Evolutionary conservation across 1,140 invertebrate genomes (phyloP).

Genomic region (Anastrepha ludens): DNA sequence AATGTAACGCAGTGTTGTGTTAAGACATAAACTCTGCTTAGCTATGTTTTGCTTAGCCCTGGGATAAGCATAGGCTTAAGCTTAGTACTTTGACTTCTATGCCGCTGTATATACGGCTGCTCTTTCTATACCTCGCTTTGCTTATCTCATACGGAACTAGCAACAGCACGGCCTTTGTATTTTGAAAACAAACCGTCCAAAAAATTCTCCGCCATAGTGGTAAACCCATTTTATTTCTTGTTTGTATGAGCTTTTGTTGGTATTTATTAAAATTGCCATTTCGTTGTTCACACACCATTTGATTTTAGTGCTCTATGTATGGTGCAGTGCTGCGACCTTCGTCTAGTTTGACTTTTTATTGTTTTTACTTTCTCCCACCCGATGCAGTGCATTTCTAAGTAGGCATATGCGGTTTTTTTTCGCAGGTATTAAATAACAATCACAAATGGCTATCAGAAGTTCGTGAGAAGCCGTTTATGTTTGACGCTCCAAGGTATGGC

Average conservation of each 20-base stretch:
- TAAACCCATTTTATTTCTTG: background rate
- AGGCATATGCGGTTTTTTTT: too few relatives aligned
- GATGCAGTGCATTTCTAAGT: too few relatives aligned
- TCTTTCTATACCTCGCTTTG: background rate
- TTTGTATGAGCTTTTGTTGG: background rate
- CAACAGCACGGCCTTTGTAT: background rate
- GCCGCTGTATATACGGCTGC: background rate
- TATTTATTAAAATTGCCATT: slow-evolving; percentile 13
- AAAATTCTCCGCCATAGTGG: background rate
- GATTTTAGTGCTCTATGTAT: background rate
- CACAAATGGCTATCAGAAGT: too few relatives aligned
- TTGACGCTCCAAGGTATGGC: too few relatives aligned
- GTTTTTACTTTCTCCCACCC: too few relatives aligned
- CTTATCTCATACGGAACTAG: background rate
- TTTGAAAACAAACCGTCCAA: background rate
- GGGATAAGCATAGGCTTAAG: slow-evolving; percentile 29
- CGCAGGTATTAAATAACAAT: too few relatives aligned
- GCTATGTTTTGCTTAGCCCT: background rate
- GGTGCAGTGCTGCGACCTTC: too few relatives aligned
- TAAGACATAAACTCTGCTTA: slow-evolving; percentile 17
- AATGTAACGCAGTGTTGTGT: background rate
- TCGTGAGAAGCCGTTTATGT: too few relatives aligned
- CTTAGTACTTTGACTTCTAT: slow-evolving; percentile 4
- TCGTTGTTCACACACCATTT: slow-evolving; percentile 2
- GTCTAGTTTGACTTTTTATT: too few relatives aligned